Base-by-base conservation (phyloP, 2,888 invertebrate genomes). In the Sphaeridia pumilis region DNA sequence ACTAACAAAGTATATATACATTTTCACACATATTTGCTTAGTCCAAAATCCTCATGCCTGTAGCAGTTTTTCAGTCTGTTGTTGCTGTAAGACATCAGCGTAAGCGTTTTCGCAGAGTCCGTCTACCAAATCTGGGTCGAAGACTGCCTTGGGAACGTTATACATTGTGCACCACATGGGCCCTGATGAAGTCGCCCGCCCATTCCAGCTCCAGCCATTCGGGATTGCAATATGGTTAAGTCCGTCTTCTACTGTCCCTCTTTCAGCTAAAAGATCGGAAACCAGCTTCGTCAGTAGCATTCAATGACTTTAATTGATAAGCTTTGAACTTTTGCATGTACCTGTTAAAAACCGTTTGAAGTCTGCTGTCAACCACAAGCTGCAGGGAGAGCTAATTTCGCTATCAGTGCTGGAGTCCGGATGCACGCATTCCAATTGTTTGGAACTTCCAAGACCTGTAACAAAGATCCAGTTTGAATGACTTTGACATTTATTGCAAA, bases 161-260 rank as follows among this genome's bases (percentile, higher is more conserved):
- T 72, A 76, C 51, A 81, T 71, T 69, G 86, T 85, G n/a, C 78
- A 78, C 82, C 83, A 87, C 2, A 85, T 72, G 1, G 87, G 87
- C 65, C 81, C 83, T 69, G 78, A 80, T 34, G 79, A 78, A 25
- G 84, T 84, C 1, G 80, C 83, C 0, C 81, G 76, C 0, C 87
- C 87, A 12, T 85, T 85, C 86, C 84, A 86, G 20, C 77, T 78
- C 86, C 86, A 87, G 3, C 84, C 84, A n/a, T 81, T 75, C 0
- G 87, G 87, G 59, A 87, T 87, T 45, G 84, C 84, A 49, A 85
- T 71, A 66, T 84, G 85, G 54, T 79, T 79, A 38, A 87, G 71
- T 0, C 86, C 86, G 17, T 80, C 77, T 47, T 78, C 74, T 35
- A 87, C 75, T n/a, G 80, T 76, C 4, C 81, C 81, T 42, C 66